Evolutionary conservation across 2,113 vertebrate genomes (phyloP), one percentile per base, ranked within the genome.

Genomic region (Zingel zingel): DNA sequence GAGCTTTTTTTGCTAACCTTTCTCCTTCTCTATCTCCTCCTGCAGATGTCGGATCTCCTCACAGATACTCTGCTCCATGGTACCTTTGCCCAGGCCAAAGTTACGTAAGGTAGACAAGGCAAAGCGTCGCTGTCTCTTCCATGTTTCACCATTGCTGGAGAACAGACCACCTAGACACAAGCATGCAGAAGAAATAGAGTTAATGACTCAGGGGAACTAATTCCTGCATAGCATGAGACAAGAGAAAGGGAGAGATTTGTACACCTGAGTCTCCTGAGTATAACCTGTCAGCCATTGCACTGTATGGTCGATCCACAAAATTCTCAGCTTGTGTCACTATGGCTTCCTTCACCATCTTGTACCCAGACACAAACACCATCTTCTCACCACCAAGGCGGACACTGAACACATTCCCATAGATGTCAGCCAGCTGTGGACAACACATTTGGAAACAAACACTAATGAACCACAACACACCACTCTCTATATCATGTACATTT

Each of bases 81-180:
- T 51, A 27, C 72, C 94, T 91, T 95, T 97, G 1, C 96, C 96
- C 86, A 96, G 5, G 19, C 96, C 96, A 0, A 98, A 96, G 81
- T 85, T 96, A 13, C 92, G 95, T 3, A 98, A 89, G 0, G 95
- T 96, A 48, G 68, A 90, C 84, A 96, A 79, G 50, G 94, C 84
- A 82, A 96, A 96, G 14, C 95, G 93, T 16, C 95, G 86, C 75
- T 97, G 96, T 62, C 61, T 92, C 87, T 91, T 97, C 96, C 95
- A 96, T 66, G 27, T 58, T 33, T 89, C 85, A 14, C 96, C 96
- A 0, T 1, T 95, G 70, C 95, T 96, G 21, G 5, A 18, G 43
- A 95, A 1, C 33, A 96, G 43, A 30, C 96, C 96, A 86, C 9
- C 92, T 86, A 13, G 12, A 53, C 19, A 47, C 15, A 62, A 39